Evolutionary conservation across 2,888 invertebrate genomes (phyloP).

Genomic region (Graphium colonna): DNA sequence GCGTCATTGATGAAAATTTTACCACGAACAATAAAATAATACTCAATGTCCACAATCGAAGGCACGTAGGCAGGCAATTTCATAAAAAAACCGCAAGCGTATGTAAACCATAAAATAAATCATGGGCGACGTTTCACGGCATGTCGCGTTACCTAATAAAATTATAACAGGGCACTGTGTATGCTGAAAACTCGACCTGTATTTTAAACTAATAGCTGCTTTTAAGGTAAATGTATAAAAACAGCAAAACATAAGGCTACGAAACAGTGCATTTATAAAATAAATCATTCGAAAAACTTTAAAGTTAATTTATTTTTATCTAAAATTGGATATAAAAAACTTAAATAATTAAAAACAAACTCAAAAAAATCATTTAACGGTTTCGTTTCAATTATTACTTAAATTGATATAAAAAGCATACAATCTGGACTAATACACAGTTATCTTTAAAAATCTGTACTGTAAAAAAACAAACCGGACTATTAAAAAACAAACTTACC

Average conservation of each 20-base stretch:
- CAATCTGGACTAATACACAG: no score
- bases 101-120: constrained; percentile 20
- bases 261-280: neutral
- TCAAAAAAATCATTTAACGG: no score
- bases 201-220: neutral
- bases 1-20: no score
- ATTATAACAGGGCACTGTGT: constrained; percentile 14
- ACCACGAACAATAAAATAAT: no score
- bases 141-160: constrained; percentile 22
- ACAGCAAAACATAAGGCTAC: no score
- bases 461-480: neutral
- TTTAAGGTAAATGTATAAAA: neutral
- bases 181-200: constrained; percentile 4
- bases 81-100: constrained; percentile 12
- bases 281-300: neutral
- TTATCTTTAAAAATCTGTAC: no score
- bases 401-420: no score
- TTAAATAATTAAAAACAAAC: neutral
- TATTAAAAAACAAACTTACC: constrained; percentile 14
- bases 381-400: no score
- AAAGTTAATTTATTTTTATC: no score
- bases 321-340: no score
- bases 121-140: constrained; percentile 21
- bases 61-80: constrained; percentile 11
- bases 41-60: neutral